A percentile compares a stretch with the other conserved stretches of the same genome.
phyloP scores from a whole-genome alignment of 2,113 vertebrate species.

The Channa maculata region DNA sequence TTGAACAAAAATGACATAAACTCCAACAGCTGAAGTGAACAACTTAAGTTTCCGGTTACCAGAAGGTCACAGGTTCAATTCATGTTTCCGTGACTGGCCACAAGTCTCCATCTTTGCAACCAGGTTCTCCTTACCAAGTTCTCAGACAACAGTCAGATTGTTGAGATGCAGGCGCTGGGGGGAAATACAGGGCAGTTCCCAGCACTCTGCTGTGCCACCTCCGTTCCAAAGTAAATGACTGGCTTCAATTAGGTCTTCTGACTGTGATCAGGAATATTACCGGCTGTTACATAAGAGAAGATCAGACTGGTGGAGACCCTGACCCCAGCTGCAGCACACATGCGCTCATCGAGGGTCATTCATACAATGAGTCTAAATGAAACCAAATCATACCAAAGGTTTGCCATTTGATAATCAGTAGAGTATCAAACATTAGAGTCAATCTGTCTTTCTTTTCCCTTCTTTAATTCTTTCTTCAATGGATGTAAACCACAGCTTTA shows the following conservation, averaged over 20 bases:
- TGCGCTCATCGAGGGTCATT: not conserved
- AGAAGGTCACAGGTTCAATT: not conserved
- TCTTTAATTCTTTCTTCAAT: too few relatives aligned
- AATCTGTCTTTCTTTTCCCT: too few relatives aligned
- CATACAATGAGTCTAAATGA: not conserved
- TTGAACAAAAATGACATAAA: not conserved
- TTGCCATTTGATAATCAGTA: too few relatives aligned
- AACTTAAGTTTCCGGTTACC: not conserved
- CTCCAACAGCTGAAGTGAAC: too few relatives aligned
- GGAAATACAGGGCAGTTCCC: too few relatives aligned
- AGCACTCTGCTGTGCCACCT: not conserved
- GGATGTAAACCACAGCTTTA: too few relatives aligned
- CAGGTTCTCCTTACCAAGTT: not conserved
- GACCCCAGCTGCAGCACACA: not conserved
- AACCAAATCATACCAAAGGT: too few relatives aligned
- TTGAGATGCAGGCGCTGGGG: not conserved
- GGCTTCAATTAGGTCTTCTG: conserved; percentile 53
- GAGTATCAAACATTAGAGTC: too few relatives aligned
- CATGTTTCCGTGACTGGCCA: not conserved
- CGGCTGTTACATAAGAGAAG: conserved; percentile 16
- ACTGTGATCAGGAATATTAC: conserved; percentile 25
- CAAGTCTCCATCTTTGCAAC: too few relatives aligned
- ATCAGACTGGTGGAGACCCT: not conserved
- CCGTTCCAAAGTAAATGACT: conserved; percentile 27
- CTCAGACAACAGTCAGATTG: not conserved